A percentile compares a stretch with the other conserved stretches of the same genome.
These are phyloP conservation scores for Tapirus indicus DNA, from an alignment of 2,797 vertebrate genomes.

Conservation along the genomic window DNA sequence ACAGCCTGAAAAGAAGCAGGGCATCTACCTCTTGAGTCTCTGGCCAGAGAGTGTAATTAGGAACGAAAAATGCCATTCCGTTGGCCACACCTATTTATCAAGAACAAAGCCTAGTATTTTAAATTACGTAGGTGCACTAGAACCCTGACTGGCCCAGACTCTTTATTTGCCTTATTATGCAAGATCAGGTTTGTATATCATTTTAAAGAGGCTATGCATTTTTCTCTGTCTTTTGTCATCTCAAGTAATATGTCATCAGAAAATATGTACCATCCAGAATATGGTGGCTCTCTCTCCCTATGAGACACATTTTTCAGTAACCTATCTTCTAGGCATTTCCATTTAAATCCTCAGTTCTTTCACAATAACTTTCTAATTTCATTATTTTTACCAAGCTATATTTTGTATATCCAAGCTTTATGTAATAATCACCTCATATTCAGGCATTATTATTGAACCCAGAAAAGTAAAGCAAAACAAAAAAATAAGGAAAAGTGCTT, in stretches of 20 bases:
- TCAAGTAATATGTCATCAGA: slow-evolving; percentile 46
- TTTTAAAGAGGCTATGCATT: slow-evolving; percentile 40
- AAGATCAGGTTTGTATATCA: slow-evolving; percentile 43
- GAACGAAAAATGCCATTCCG: slow-evolving; percentile 28
- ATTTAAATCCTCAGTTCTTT: slow-evolving; percentile 40
- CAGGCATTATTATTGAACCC: not conserved
- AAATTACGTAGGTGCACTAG: slow-evolving; percentile 31
- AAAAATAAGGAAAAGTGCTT: not conserved
- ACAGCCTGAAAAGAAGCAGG: slow-evolving; percentile 55
- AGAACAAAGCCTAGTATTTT: slow-evolving; percentile 69
- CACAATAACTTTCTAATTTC: slow-evolving; percentile 12
- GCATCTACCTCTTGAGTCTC: slow-evolving; percentile 13
- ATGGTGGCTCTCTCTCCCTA: not conserved
- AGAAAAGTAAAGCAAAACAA: not conserved
- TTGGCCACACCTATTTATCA: slow-evolving; percentile 47
- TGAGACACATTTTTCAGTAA: slow-evolving; percentile 2
- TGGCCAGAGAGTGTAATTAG: slow-evolving; percentile 57
- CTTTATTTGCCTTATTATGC: slow-evolving; percentile 24
- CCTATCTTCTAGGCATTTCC: slow-evolving; percentile 7
- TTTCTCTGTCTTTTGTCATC: slow-evolving; percentile 61
- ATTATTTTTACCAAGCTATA: slow-evolving; percentile 9
- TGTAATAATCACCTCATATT: slow-evolving; percentile 2
- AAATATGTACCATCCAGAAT: slow-evolving; percentile 56
- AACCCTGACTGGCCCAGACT: slow-evolving; percentile 1
- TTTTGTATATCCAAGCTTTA: slow-evolving; percentile 30